Base-by-base conservation (phyloP, 2,113 vertebrate species). In the Halcyon malimbica region DNA sequence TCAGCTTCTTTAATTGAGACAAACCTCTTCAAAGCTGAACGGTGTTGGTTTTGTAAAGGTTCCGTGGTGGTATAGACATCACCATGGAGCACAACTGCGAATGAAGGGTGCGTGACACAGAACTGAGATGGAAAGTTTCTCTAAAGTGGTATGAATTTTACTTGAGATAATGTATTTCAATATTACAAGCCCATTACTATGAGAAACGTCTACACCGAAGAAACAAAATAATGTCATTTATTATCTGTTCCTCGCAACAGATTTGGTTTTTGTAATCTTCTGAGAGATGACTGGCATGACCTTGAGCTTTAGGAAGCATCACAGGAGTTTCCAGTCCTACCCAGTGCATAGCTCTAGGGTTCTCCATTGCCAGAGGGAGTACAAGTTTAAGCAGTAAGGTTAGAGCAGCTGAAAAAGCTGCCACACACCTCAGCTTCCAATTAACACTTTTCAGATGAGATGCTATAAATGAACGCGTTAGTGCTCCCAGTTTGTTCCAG, bases 401-500 rank as follows among this genome's bases (percentile, higher is more conserved):
- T 86, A 74, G 42, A 93, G 60, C 31, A 74, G 46, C 64, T 90
- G 76, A 70, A 86, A 88, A 92, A 77, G 13, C 46, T 74, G 20
- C 51, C 64, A 70, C 59, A 89, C 46, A 89, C 46, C 63, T 93
- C 80, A 78, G 19, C 19, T 93, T 89, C 68, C 80, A 92, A 74
- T 90, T 93, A 96, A 70, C 89, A 81, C 89, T 33, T 92, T 69
- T 74, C 68, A 93, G 64, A 83, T 7, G 33, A 90, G 83, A 18
- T 62, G 75, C 86, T 89, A 0, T 77, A 89, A 92, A 67, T 26
- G 54, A 67, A 19, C 50, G 23, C 1, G 1, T 50, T 13, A 1
- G 10, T 25, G 11, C 59, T 73, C 57, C 54, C 0, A 0, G 41
- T 70, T 37, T 1, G 1, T 95, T 93, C 79, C 67, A 80, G 63